Conservation (phyloP, 1,140 invertebrate species). For the Drosophila cardini region DNA sequence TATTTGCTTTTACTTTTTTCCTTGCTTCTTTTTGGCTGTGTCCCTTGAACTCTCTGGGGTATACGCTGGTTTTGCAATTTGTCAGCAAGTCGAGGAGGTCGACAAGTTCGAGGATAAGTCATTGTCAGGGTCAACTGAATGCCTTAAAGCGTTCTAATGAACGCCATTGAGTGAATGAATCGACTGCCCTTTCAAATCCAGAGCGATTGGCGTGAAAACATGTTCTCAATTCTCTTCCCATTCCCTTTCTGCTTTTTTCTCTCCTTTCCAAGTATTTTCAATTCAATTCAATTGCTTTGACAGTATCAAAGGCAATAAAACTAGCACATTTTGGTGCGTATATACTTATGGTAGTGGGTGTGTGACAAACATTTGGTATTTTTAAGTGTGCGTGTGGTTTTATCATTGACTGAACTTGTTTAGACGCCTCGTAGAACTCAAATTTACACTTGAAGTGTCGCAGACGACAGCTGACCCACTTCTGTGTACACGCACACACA, state of each 20-base stretch:
- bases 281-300: constrained; percentile 70
- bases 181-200: constrained; percentile 53
- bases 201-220: constrained; percentile 56
- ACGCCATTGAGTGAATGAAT: constrained; percentile 61
- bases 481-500: background rate
- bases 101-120: constrained; percentile 17
- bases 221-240: constrained; percentile 34
- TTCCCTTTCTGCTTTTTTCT: too few relatives aligned
- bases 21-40: constrained; percentile 34
- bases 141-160: constrained; percentile 70
- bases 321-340: constrained; percentile 1
- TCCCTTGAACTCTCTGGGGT: constrained; percentile 54
- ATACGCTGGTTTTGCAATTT: constrained; percentile 60
- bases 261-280: constrained; percentile 41
- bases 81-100: constrained; percentile 44
- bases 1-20: constrained; percentile 36
- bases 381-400: constrained; percentile 61
- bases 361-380: constrained; percentile 29
- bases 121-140: constrained; percentile 40
- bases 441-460: constrained; percentile 77
- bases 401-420: constrained; percentile 75
- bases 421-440: constrained; percentile 63
- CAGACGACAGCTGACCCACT: constrained; percentile 49
- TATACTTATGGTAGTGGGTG: constrained; percentile 16
- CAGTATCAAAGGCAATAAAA: constrained; percentile 62